Evolutionary conservation across 2,888 invertebrate species (phyloP).

Genomic region (Chaetogeoica ovagalla): DNA sequence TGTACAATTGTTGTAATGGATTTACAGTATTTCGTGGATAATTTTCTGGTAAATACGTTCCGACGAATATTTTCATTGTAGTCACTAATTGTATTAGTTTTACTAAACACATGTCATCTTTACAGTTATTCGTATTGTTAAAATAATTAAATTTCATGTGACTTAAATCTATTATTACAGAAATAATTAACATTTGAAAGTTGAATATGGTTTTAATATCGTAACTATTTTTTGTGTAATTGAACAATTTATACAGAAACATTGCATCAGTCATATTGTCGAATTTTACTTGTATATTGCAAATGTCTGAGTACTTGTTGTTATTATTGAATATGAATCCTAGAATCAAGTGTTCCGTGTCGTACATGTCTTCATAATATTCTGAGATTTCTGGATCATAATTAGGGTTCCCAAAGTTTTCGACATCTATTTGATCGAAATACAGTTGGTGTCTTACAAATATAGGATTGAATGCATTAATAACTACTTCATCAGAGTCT

Average conservation of each 20-base stretch:
- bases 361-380: neutral
- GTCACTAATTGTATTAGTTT: neutral
- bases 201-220: neutral
- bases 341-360: neutral
- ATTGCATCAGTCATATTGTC: neutral
- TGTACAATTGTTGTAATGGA: too few species aligned
- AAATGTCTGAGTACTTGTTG: neutral
- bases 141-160: neutral
- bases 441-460: neutral
- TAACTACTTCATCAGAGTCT: neutral
- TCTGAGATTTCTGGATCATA: neutral
- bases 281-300: neutral
- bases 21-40: neutral
- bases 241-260: neutral
- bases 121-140: neutral
- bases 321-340: neutral
- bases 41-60: neutral
- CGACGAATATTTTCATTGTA: neutral
- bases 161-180: neutral
- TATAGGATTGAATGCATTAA: neutral
- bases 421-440: neutral
- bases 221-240: too few species aligned
- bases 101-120: neutral
- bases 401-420: neutral
- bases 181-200: constrained; percentile 1